Percentiles rank a stretch among this genome's conserved stretches.
Conservation (phyloP, 2,888 invertebrate genomes). For the Buathra laborator region DNA sequence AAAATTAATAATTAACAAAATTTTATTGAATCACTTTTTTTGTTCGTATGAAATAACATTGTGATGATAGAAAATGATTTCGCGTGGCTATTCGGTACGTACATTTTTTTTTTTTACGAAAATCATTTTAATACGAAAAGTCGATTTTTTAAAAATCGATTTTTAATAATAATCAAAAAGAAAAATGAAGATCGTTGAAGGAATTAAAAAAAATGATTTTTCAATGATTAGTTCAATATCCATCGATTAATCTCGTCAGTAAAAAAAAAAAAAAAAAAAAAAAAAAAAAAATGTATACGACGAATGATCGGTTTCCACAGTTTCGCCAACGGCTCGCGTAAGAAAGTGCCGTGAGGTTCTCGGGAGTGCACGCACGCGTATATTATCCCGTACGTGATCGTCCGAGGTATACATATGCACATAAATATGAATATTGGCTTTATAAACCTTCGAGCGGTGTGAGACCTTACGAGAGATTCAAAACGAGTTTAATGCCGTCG, state of each 20-base stretch:
- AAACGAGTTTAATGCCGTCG: slow-evolving; percentile 64
- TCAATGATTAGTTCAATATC: background rate
- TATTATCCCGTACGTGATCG: slow-evolving; percentile 25
- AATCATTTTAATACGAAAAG: too few relatives aligned
- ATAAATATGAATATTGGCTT: slow-evolving; percentile 74
- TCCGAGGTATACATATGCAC: slow-evolving; percentile 64
- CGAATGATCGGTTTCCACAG: background rate
- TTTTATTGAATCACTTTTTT: too few relatives aligned
- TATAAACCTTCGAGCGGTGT: slow-evolving; percentile 39
- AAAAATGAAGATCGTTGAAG: too few relatives aligned
- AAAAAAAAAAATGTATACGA: background rate
- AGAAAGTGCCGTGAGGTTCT: background rate
- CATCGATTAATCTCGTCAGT: too few relatives aligned
- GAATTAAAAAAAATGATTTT: too few relatives aligned
- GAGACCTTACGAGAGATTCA: slow-evolving; percentile 45
- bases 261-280: too few relatives aligned
- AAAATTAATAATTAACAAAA: too few relatives aligned
- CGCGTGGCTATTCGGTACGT: background rate
- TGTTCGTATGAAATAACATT: too few relatives aligned
- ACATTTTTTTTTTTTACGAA: too few relatives aligned
- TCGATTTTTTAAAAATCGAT: too few relatives aligned
- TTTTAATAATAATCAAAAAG: too few relatives aligned
- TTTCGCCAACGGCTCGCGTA: background rate
- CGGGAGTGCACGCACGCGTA: slow-evolving; percentile 38
- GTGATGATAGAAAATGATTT: background rate